Evolutionary conservation across 1,140 invertebrate species (phyloP).

Genomic region (Chionoecetes opilio): DNA sequence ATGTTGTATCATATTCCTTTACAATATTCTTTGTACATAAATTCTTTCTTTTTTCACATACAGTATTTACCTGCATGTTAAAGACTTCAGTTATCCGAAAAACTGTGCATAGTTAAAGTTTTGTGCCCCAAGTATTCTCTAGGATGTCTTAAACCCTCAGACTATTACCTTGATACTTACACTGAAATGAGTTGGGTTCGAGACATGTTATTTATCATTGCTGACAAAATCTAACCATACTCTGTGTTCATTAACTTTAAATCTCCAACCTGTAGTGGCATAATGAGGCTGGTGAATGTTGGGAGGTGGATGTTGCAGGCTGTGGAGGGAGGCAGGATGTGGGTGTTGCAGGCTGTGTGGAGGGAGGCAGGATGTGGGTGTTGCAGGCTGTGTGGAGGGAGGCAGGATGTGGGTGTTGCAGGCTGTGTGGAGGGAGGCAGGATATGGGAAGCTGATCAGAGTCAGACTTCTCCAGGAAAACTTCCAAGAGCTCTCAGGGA

Average conservation of each 20-base stretch:
- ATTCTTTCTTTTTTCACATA: not conserved
- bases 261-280: not conserved
- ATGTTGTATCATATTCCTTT: not conserved
- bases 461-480: conserved; percentile 6
- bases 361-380: not conserved
- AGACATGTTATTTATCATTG: not conserved
- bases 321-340: too few relatives aligned
- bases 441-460: not conserved
- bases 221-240: not conserved
- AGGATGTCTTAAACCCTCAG: conserved; percentile 44
- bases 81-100: not conserved
- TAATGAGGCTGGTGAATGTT: not conserved
- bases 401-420: not conserved
- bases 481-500: not conserved
- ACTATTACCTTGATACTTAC: not conserved
- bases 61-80: not conserved
- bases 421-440: not conserved
- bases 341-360: not conserved
- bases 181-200: not conserved
- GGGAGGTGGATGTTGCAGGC: too few relatives aligned
- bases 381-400: not conserved
- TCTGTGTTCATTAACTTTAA: not conserved
- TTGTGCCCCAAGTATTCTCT: not conserved
- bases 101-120: not conserved
- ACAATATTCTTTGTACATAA: not conserved